A percentile compares a stretch with the other conserved stretches of the same genome.
These are phyloP conservation scores for Hirundo rustica DNA, from an alignment of 2,797 vertebrate genomes.

Conservation along the genomic window DNA sequence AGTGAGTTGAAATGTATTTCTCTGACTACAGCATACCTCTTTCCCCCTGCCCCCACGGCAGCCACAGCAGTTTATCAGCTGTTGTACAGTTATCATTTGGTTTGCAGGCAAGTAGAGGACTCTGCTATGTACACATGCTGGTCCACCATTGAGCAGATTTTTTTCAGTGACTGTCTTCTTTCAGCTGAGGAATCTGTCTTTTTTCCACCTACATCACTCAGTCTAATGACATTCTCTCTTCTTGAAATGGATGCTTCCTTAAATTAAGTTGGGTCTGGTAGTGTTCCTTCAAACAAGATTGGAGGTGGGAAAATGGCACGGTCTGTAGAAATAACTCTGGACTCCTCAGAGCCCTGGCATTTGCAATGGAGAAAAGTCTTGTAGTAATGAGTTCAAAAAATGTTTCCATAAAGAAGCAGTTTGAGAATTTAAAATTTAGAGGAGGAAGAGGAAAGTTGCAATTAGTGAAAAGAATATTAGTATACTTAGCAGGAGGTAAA, in stretches of 20 bases:
- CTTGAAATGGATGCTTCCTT: not conserved
- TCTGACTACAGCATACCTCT: not conserved
- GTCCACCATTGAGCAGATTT: not conserved
- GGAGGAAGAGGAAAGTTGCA: not conserved
- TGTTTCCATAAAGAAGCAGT: not conserved
- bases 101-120: not conserved
- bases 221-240: not conserved
- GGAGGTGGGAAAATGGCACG: not conserved
- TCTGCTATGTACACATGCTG: not conserved
- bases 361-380: not conserved
- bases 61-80: not conserved
- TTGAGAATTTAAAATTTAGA: constrained; percentile 1
- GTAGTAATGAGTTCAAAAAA: not conserved
- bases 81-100: not conserved
- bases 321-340: not conserved
- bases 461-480: constrained; percentile 27
- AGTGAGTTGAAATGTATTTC: not conserved
- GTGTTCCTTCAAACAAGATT: not conserved
- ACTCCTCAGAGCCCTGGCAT: not conserved
- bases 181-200: not conserved
- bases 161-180: not conserved
- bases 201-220: not conserved
- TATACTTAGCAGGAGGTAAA: constrained; percentile 33
- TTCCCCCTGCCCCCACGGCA: rapidly evolving
- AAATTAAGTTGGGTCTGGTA: not conserved